Conservation (phyloP, 1,140 invertebrate species). For the Drosophila littoralis region DNA sequence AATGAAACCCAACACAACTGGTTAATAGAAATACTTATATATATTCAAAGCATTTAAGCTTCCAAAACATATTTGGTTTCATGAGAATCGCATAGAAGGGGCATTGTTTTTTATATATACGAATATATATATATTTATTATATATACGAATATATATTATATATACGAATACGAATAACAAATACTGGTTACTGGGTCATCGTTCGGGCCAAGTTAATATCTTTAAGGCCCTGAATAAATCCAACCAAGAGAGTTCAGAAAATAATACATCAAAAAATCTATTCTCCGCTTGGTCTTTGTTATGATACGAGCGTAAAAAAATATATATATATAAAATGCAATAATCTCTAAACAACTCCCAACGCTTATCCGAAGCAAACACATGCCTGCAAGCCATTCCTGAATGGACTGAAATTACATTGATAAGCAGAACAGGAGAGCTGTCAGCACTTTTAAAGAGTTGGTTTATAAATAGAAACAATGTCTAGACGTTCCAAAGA, state of each 20-base stretch:
- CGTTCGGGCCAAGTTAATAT: too few species aligned
- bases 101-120: neutral
- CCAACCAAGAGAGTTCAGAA: too few species aligned
- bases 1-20: too few species aligned
- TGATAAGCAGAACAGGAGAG: conserved; percentile 20
- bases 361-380: conserved; percentile 1
- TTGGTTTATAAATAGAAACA: conserved; percentile 41
- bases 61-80: neutral
- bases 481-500: conserved; percentile 34
- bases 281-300: neutral
- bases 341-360: neutral
- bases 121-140: too few species aligned
- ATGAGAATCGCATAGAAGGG: neutral
- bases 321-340: too few species aligned
- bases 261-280: neutral
- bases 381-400: neutral
- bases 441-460: conserved; percentile 19
- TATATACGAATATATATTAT: too few species aligned
- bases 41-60: neutral
- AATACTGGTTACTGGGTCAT: too few species aligned
- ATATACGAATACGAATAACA: too few species aligned
- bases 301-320: too few species aligned
- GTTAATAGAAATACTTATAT: too few species aligned
- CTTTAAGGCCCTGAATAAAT: too few species aligned
- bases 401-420: conserved; percentile 25